These are phyloP conservation scores for Drosophila neotestacea DNA, from an alignment of 2,888 invertebrate genomes.

Conservation along the genomic window DNA sequence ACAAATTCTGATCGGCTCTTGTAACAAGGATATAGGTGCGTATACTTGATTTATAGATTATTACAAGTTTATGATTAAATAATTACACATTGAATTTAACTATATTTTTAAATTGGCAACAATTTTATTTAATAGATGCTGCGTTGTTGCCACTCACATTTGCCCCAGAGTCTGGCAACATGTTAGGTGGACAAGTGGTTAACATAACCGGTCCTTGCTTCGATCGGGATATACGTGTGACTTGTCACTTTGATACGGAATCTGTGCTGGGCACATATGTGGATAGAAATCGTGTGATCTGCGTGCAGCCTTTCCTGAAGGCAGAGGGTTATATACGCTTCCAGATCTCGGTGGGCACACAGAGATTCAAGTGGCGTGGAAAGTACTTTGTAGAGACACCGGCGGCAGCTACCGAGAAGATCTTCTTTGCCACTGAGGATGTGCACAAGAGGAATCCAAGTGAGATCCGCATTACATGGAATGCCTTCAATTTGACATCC, in stretches of 20 bases:
- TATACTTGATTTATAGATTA: conserved; percentile 28
- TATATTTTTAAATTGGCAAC: neutral
- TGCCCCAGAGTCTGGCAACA: conserved; percentile 97
- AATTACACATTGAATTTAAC: neutral
- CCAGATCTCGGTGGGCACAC: conserved; percentile 93
- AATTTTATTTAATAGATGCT: conserved; percentile 87
- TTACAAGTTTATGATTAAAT: too few relatives aligned
- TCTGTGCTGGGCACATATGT: conserved; percentile 92
- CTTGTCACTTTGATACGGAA: conserved; percentile 93
- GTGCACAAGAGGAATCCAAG: conserved; percentile 91
- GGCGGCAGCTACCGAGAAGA: conserved; percentile 93
- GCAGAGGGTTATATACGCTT: conserved; percentile 95
- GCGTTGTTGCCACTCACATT: conserved; percentile 93
- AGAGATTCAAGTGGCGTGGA: conserved; percentile 95
- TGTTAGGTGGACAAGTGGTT: conserved; percentile 98
- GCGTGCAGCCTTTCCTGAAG: conserved; percentile 94
- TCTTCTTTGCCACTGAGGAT: conserved; percentile 91
- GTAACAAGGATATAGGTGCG: conserved; percentile 94
- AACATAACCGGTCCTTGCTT: conserved; percentile 99
- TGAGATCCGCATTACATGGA: conserved; percentile 93
- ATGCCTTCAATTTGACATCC: conserved; percentile 93
- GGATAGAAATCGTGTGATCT: conserved; percentile 93
- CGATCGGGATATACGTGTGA: conserved; percentile 90
- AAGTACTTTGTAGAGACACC: conserved; percentile 97
- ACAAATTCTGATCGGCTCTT: conserved; percentile 96